Evolutionary conservation across 1,140 invertebrate species (phyloP), one percentile per base, ranked within the genome.

Genomic region (Muscidifurax raptorellus): DNA sequence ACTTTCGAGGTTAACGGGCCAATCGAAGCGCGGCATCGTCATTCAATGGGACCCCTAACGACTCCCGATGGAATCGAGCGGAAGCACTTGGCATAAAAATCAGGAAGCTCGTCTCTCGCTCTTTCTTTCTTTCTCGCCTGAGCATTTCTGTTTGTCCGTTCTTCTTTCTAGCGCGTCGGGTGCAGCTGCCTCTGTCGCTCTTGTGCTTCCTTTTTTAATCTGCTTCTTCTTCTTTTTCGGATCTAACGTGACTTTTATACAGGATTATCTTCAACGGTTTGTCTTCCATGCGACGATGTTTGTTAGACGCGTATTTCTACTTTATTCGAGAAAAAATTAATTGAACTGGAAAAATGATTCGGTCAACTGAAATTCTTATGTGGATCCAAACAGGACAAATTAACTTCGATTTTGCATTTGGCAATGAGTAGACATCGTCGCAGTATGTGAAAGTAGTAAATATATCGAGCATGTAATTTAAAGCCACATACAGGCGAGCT

Each of bases 71-170:
- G 79, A 47, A 79, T 40, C 77, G 64, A 66, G 32, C 30, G n/a
- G 32, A 79, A 79, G 59, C 79, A 28, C 66, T 80, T 15, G 67
- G 27, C 79, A 80, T 80, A 72, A 80, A 72, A 80, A 80, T 72
- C 79, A 72, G 67, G 79, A 72, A 44, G 22, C n/a, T 28, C 77
- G 12, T 0, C n/a, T 40, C 27, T 28, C 52, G 27, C n/a, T 27
- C n/a, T 3, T 28, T 64, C 47, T 78, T 78, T 78, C 52, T 59
- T 59, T 59, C 52, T 22, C 52, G 22, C 52, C 22, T 22, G 13
- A 36, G 22, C 52, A 12, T 30, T 59, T 52, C 22, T 30, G 27
- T 59, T 78, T 59, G n/a, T 12, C 36, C 27, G 9, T 78, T 64
- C 18, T 30, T n/a, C 59, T 78, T 40, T 18, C 25, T 3, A 30